Base-by-base conservation (phyloP, 2,113 vertebrate genomes). In the Todiramphus chloris region DNA sequence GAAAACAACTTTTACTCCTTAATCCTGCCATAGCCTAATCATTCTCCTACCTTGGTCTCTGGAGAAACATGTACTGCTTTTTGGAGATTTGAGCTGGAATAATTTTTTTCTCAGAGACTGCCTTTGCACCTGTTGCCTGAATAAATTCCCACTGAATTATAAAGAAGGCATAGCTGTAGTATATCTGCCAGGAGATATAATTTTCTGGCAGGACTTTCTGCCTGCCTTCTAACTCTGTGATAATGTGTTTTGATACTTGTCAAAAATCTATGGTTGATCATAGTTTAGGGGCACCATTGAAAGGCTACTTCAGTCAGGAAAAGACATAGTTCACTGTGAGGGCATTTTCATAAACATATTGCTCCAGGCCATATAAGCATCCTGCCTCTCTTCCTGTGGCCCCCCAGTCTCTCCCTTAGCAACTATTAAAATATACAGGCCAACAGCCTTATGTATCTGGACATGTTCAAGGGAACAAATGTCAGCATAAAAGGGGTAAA, bases 161-260 rank as follows among this genome's bases (percentile, higher is more conserved):
- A 83, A 59, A 92, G 86, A 94, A 83, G 76, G 80, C 23, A 53
- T n/a, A 75, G 80, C 66, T 89, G 23, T 75, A 80, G 35, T 31
- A 16, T 87, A 53, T 50, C 75, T 97, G 78, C 87, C 88, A 92
- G 74, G 86, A 96, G 63, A 37, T 13, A 13, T 6, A 64, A 90
- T 96, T 94, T 96, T 92, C 70, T 84, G 75, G 58, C 70, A 82
- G 62, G 79, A 74, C 77, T 87, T 95, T 56, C 64, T 92, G 83
- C 63, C 39, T 94, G 35, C 21, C 51, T 96, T 79, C 79, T 91
- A 64, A 75, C 51, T 89, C 27, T 82, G 33, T 77, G 63, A 72
- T 78, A 70, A 73, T 77, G 33, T 44, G 30, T 44, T 87, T 78
- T 92, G 92, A 58, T 89, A 59, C 44, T 59, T 92, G 79, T 67